These are phyloP conservation scores for Tetanocera ferruginea DNA, from an alignment of 2,888 invertebrate genomes.

Conservation along the genomic window DNA sequence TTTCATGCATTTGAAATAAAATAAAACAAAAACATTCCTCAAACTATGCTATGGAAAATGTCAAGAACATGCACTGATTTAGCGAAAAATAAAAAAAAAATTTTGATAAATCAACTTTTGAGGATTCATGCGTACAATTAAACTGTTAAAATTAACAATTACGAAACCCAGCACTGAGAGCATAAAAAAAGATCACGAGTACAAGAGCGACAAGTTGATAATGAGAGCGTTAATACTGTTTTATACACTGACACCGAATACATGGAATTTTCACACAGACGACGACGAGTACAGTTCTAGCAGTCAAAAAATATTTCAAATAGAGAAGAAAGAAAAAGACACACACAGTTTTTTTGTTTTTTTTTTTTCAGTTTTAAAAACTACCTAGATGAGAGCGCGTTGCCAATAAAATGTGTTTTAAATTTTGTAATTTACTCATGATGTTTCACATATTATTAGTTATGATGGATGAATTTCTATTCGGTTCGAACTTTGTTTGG, in stretches of 20 bases:
- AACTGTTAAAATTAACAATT: not conserved
- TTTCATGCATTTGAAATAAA: not conserved
- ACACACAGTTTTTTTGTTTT: not conserved
- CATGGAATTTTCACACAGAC: constrained; percentile 38
- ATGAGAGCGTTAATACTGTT: not conserved
- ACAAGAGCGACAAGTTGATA: not conserved
- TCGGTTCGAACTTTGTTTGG: too few species aligned
- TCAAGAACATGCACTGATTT: not conserved
- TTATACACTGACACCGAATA: constrained; percentile 19
- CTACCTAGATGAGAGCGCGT: not conserved
- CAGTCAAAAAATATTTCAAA: constrained; percentile 9
- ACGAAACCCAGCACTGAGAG: not conserved
- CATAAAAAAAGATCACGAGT: not conserved
- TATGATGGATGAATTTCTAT: not conserved
- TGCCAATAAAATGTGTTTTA: not conserved
- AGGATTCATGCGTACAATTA: not conserved
- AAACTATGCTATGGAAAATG: not conserved
- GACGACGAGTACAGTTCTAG: constrained; percentile 18
- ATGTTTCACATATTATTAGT: not conserved
- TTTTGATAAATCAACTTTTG: not conserved
- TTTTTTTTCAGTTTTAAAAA: not conserved
- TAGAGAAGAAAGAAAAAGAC: not conserved
- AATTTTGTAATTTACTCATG: not conserved
- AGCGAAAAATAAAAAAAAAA: not conserved
- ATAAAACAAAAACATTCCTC: not conserved